Percentiles rank a stretch among this genome's conserved stretches.
Conservation (phyloP, 2,888 invertebrate species). For the Andrena minutula region DNA sequence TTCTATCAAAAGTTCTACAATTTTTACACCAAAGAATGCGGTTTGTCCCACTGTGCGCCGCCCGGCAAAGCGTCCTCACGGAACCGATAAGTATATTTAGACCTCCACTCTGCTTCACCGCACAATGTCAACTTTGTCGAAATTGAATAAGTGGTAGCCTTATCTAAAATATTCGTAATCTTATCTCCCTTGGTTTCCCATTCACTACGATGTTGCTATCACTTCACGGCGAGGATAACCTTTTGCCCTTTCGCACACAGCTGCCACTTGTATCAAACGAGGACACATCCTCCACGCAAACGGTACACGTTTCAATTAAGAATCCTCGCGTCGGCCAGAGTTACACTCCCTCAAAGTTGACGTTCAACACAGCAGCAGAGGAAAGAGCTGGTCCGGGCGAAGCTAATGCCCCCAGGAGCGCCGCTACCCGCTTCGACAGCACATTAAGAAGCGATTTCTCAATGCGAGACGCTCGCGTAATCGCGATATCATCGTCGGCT, state of each 20-base stretch:
- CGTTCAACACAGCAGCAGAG: neutral
- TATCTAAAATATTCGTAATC: too few relatives aligned
- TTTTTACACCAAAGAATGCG: too few relatives aligned
- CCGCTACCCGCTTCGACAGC: neutral
- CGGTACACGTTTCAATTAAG: neutral
- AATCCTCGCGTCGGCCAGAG: neutral
- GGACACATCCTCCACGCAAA: neutral
- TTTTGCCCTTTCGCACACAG: neutral
- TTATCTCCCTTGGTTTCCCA: neutral
- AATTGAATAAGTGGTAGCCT: too few relatives aligned
- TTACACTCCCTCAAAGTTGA: neutral
- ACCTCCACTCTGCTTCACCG: too few relatives aligned
- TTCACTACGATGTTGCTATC: neutral
- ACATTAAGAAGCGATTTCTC: slow-evolving; percentile 40
- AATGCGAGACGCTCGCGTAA: neutral
- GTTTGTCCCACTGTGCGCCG: too few relatives aligned
- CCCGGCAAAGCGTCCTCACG: too few relatives aligned
- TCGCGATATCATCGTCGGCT: slow-evolving; percentile 40
- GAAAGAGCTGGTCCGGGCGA: neutral
- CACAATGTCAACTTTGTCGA: too few relatives aligned
- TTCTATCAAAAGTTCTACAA: too few relatives aligned
- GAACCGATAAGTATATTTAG: too few relatives aligned
- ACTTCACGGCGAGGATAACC: neutral
- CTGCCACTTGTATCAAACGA: neutral
- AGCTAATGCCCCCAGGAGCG: neutral